A percentile compares a stretch with the other conserved stretches of the same genome.
phyloP scores from a whole-genome alignment of 2,888 invertebrate genomes.

The Idaea straminata region DNA sequence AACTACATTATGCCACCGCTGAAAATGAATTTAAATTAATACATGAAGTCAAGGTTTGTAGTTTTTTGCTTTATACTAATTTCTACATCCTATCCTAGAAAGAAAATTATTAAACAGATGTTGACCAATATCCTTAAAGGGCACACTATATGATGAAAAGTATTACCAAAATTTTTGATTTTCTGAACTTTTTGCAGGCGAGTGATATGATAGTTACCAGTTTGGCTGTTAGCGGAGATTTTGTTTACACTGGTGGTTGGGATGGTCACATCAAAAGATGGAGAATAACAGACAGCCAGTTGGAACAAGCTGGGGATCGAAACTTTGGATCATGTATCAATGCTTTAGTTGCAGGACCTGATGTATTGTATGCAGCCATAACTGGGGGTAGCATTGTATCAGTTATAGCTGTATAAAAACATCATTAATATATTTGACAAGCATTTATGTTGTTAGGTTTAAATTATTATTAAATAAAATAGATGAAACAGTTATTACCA shows the following conservation, averaged over 20 bases:
- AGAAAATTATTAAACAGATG: background rate
- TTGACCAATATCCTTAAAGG: no score
- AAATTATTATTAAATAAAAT: background rate
- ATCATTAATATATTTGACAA: background rate
- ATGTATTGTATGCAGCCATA: slow-evolving; percentile 49
- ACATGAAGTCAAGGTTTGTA: slow-evolving; percentile 72
- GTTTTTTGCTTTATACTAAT: slow-evolving; percentile 12
- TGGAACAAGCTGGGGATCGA: slow-evolving; percentile 58
- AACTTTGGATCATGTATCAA: slow-evolving; percentile 62
- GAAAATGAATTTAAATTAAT: slow-evolving; percentile 72
- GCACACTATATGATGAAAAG: background rate
- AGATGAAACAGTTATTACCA: background rate
- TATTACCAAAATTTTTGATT: background rate
- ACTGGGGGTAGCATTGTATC: slow-evolving; percentile 52
- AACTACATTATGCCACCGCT: slow-evolving; percentile 72
- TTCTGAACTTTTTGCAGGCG: slow-evolving; percentile 42
- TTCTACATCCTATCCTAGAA: background rate
- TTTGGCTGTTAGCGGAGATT: slow-evolving; percentile 59
- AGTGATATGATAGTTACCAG: slow-evolving; percentile 76
- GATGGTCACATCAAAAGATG: slow-evolving; percentile 75
- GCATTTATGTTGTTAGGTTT: background rate
- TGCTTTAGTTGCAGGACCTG: slow-evolving; percentile 45
- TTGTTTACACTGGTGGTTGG: slow-evolving; percentile 79
- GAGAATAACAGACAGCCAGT: slow-evolving; percentile 53
- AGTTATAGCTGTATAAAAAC: slow-evolving; percentile 30